Conservation (phyloP, 2,888 invertebrate species). For the Cylloceria caligata region DNA sequence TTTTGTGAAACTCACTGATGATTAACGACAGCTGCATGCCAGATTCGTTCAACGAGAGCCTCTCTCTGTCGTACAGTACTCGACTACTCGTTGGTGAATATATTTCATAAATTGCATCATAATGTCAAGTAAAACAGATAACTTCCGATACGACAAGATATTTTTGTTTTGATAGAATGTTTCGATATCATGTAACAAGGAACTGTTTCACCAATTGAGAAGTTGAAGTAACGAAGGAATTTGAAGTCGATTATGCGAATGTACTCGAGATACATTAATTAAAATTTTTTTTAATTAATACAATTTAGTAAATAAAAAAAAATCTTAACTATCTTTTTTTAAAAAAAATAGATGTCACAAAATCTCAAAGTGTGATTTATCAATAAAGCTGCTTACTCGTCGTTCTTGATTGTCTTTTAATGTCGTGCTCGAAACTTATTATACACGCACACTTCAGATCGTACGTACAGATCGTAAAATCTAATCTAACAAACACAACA, state of each 20-base stretch:
- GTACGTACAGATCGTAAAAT: too few species aligned
- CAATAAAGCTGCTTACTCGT: too few species aligned
- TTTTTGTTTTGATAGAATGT: not conserved
- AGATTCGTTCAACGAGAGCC: constrained; percentile 69
- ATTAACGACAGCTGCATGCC: constrained; percentile 66
- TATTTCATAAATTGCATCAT: constrained; percentile 9
- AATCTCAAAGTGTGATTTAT: too few species aligned
- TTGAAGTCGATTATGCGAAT: not conserved
- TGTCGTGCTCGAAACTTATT: too few species aligned
- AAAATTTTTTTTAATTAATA: too few species aligned
- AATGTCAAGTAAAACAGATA: not conserved
- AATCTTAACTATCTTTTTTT: too few species aligned
- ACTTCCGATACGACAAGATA: not conserved
- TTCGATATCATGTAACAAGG: not conserved
- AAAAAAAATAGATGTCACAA: too few species aligned
- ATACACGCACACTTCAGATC: too few species aligned
- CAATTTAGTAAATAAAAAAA: too few species aligned
- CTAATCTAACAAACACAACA: too few species aligned
- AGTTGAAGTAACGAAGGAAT: not conserved
- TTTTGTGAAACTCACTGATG: constrained; percentile 37
- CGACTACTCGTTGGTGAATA: constrained; percentile 42
- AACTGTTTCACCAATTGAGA: not conserved
- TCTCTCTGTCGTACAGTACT: constrained; percentile 11
- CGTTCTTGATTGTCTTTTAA: too few species aligned
- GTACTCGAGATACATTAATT: too few species aligned